Evolutionary conservation across 2,797 vertebrate species (phyloP).

Genomic region (Megaceryle alcyon): DNA sequence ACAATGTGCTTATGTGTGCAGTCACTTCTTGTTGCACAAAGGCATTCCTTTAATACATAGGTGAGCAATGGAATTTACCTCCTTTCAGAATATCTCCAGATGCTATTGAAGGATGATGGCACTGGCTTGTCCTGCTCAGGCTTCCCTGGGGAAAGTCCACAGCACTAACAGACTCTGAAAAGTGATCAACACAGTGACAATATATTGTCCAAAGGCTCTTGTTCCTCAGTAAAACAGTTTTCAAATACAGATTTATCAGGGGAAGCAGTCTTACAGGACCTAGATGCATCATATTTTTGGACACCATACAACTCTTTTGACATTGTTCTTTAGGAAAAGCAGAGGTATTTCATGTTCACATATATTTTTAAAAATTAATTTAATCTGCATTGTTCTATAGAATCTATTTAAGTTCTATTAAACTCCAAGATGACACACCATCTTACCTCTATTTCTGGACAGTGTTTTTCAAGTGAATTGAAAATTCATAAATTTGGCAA

Average conservation of each 20-base stretch:
- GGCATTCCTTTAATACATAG: background rate
- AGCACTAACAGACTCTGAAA: background rate
- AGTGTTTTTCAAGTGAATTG: background rate
- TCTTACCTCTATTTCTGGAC: background rate
- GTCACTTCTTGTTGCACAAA: background rate
- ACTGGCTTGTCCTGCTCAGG: background rate
- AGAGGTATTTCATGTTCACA: background rate
- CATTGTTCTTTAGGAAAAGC: background rate
- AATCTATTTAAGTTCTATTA: background rate
- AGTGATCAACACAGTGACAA: background rate
- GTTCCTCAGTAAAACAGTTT: background rate
- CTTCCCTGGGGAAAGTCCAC: background rate
- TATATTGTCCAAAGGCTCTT: background rate
- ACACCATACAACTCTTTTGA: background rate
- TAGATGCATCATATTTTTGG: background rate
- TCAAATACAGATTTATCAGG: background rate
- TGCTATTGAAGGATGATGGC: background rate
- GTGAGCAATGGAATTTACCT: background rate
- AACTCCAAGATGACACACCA: background rate
- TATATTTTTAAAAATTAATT: background rate
- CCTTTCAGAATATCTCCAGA: background rate
- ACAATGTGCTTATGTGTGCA: rapidly evolving
- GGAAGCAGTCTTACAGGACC: background rate
- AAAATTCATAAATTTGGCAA: conserved; percentile 27
- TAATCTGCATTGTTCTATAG: background rate